Base-by-base conservation (phyloP, 2,113 vertebrate genomes). In the Ia io region DNA sequence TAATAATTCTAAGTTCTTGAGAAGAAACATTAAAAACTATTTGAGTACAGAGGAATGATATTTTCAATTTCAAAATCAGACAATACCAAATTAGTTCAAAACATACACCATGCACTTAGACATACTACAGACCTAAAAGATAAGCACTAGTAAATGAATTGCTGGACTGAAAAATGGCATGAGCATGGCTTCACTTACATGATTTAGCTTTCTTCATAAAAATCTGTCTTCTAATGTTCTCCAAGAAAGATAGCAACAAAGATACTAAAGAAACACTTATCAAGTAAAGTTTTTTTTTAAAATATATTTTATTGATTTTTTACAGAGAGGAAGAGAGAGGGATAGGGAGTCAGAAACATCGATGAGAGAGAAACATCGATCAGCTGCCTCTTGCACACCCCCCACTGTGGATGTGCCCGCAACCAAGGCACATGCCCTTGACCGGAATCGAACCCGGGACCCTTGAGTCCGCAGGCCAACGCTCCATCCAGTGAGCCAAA, bases 121-220 rank as follows among this genome's bases (percentile, higher is more conserved):
- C 76, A 83, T 77, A 9, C 40, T 70, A 90, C 35, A 83, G 23
- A 63, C 13, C 35, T 35, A 80, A 92, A 85, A 40, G 37, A 67
- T 44, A 69, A 61, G 22, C n/a, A 86, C 2, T 30, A 69, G 22
- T 63, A 86, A 69, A 90, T 23, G 32, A 71, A n/a, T 4, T 76
- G 40, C 16, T 73, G 20, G 32, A 63, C 16, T 49, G 37, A 84
- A 59, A n/a, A 61, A 49, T 59, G 28, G 25, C n/a, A 59, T 32
- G 20, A 17, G 32, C n/a, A 92, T 12, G 67, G 42, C 44, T 91
- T 91, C 28, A 77, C n/a, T 79, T 25, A 42, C 84, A 90, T 42
- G 37, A 70, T 71, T 77, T 91, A 91, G 18, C 11, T 65, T 65
- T 86, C 23, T 93, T 87, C 42, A 89, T 61, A 91, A 94, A 95